These are phyloP conservation scores for Lemur catta DNA, from an alignment of 2,797 vertebrate species.

Conservation along the genomic window DNA sequence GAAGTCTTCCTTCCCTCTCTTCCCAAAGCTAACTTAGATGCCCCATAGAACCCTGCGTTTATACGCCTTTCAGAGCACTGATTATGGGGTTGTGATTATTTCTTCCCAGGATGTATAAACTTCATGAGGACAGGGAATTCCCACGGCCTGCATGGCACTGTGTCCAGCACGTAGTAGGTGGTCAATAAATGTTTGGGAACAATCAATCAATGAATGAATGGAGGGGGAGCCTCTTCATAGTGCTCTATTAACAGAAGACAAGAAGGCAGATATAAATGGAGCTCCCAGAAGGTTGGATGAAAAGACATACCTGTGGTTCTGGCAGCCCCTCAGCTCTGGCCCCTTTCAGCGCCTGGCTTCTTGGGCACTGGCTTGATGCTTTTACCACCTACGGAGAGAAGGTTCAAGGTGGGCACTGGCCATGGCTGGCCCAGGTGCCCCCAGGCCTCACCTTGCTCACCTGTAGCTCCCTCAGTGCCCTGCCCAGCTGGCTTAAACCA, in stretches of 20 bases:
- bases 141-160: neutral
- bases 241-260: neutral
- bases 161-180: neutral
- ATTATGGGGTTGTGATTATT: neutral
- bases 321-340: neutral
- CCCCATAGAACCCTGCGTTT: neutral
- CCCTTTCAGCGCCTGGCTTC: neutral
- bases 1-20: conserved; percentile 26
- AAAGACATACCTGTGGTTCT: conserved; percentile 50
- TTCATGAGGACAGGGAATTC: neutral
- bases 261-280: neutral
- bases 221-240: neutral
- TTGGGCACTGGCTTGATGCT: conserved; percentile 82
- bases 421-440: neutral
- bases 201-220: neutral
- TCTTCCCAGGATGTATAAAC: conserved; percentile 21
- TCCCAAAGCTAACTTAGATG: neutral
- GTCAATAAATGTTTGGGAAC: conserved; percentile 2
- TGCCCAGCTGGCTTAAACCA: conserved; percentile 79
- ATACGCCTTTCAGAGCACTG: neutral
- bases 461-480: conserved; percentile 86
- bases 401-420: neutral
- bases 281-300: neutral
- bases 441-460: conserved; percentile 72
- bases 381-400: conserved; percentile 87